Evolutionary conservation across 2,888 invertebrate species (phyloP).

Genomic region (Brachypalpus laphriformis): DNA sequence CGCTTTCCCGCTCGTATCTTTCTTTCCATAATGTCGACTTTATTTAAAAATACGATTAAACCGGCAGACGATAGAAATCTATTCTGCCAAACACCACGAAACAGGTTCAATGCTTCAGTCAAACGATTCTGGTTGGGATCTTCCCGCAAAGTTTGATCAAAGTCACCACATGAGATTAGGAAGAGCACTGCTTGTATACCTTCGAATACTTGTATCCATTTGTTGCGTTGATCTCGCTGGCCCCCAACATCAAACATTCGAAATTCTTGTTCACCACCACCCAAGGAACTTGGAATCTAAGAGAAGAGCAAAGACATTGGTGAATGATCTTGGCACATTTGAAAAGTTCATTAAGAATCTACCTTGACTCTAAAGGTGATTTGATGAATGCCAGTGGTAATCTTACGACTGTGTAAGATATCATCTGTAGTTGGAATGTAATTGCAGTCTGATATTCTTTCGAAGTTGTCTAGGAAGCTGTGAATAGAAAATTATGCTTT

Average conservation of each 20-base stretch:
- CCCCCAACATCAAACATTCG: conserved; percentile 94
- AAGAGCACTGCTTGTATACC: conserved; percentile 92
- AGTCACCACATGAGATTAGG: conserved; percentile 91
- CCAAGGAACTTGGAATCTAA: conserved; percentile 87
- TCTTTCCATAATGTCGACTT: conserved; percentile 89
- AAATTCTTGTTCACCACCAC: conserved; percentile 88
- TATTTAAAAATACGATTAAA: conserved; percentile 91
- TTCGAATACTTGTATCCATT: conserved; percentile 94
- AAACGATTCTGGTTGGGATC: conserved; percentile 88
- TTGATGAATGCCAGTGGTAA: conserved; percentile 89
- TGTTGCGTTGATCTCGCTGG: conserved; percentile 90
- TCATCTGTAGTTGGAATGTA: conserved; percentile 90
- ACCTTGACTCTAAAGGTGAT: conserved; percentile 89
- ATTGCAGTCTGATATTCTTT: conserved; percentile 85
- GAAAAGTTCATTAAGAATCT: neutral
- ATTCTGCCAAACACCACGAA: conserved; percentile 90
- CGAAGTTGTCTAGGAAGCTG: conserved; percentile 90
- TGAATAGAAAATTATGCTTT: conserved; percentile 72
- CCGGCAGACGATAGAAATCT: conserved; percentile 89
- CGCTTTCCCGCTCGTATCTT: conserved; percentile 88
- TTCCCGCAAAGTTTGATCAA: conserved; percentile 90
- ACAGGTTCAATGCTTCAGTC: conserved; percentile 88
- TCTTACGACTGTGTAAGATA: conserved; percentile 89
- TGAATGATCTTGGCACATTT: neutral
- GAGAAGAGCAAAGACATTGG: neutral